Base-by-base conservation (phyloP, 2,113 vertebrate species). In the Stigmatopora nigra region DNA sequence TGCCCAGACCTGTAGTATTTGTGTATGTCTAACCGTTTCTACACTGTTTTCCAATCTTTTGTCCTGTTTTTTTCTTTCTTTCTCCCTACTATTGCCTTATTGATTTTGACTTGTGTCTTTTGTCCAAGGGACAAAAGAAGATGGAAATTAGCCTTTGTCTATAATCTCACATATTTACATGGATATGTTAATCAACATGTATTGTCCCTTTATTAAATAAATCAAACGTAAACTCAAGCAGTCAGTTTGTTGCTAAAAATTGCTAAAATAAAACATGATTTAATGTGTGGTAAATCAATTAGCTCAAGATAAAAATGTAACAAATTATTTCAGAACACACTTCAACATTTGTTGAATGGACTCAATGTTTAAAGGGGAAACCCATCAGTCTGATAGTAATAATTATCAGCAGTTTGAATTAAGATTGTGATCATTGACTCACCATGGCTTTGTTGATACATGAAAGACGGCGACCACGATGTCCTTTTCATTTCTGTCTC, bases 381-480 rank as follows among this genome's bases (percentile, higher is more conserved):
- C 0, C 13, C 13, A 49, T 9, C 0, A 25, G 48, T 70, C 57
- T n/a, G 49, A 70, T 20, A 62, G 55, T 44, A 16, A 72, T 15
- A 63, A 14, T 66, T 20, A 61, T 61, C n/a, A 57, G 16, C 7
- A n/a, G 22, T 13, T 14, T 64, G 63, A 36, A 15, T 45, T 22
- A 55, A 19, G 6, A 56, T 52, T 35, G 60, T 35, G 46, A 70
- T 19, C 61, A 25, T 12, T 67, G 65, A 84, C 83, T 81, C 78
- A 88, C 88, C 65, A 67, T 72, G 58, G n/a, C 31, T 75, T 51
- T 68, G 67, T 25, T 3, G 60, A 63, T 56, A 62, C 22, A 22
- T 10, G 44, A 74, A 84, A 22, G 83, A 83, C 0, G 83, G 79
- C 56, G 69, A 78, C 86, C 86, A 88, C 31, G 14, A 57, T 61